Evolutionary conservation across 2,113 vertebrate genomes (phyloP).

Genomic region (Archilochus colubris): DNA sequence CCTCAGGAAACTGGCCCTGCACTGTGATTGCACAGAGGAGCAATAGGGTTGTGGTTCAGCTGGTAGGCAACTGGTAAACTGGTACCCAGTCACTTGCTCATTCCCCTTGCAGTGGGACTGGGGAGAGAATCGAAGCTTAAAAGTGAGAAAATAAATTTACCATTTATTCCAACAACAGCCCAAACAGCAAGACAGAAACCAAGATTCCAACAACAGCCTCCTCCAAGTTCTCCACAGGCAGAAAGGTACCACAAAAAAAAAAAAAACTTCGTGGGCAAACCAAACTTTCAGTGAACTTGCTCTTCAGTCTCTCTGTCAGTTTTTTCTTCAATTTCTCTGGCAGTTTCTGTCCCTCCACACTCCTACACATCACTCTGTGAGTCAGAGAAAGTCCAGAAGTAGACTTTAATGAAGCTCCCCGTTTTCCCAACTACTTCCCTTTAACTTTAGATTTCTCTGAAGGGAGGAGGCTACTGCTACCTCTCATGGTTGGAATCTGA

Average conservation of each 20-base stretch:
- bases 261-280: background rate
- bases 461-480: constrained; percentile 24
- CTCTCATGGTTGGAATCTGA: constrained; percentile 35
- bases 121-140: background rate
- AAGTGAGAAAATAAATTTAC: background rate
- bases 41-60: background rate
- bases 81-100: background rate
- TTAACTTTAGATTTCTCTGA: constrained; percentile 46
- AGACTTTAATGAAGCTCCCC: background rate
- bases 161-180: background rate
- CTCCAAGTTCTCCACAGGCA: background rate
- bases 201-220: background rate
- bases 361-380: background rate
- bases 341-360: background rate
- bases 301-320: background rate
- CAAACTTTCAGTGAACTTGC: background rate
- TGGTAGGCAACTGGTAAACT: background rate
- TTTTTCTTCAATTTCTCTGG: background rate
- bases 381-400: background rate
- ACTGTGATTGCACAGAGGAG: background rate
- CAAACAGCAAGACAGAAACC: background rate
- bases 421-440: background rate
- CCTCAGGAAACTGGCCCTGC: background rate
- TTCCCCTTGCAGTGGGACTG: background rate
- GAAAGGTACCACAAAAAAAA: background rate